phyloP scores from a whole-genome alignment of 2,113 vertebrate species.

The Hippolais icterina region DNA sequence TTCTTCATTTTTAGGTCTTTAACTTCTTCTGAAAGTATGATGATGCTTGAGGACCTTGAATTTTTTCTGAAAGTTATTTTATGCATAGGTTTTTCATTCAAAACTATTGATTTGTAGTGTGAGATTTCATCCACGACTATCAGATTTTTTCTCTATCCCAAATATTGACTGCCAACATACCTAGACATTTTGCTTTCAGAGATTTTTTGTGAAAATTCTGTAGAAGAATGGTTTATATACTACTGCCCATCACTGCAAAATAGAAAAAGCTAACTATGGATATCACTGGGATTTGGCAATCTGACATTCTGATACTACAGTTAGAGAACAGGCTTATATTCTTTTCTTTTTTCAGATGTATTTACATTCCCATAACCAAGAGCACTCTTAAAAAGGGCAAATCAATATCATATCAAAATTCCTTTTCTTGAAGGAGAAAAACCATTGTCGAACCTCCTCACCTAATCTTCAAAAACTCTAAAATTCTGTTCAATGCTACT shows the following conservation, averaged over 20 bases:
- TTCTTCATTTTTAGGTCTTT: not conserved
- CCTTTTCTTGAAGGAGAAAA: not conserved
- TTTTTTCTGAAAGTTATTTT: not conserved
- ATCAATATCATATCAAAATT: not conserved
- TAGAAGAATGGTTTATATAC: not conserved
- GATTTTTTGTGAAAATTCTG: not conserved
- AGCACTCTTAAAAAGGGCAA: not conserved
- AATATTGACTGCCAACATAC: not conserved
- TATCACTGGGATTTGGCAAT: not conserved
- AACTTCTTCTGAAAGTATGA: not conserved
- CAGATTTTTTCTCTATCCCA: not conserved
- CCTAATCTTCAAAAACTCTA: not conserved
- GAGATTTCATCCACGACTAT: not conserved
- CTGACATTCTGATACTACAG: not conserved
- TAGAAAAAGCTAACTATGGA: not conserved
- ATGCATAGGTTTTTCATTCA: not conserved
- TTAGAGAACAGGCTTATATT: not conserved
- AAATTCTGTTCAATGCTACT: not conserved
- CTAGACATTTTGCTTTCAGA: not conserved
- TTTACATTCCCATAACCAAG: not conserved
- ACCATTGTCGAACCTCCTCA: rapidly evolving
- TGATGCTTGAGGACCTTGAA: not conserved
- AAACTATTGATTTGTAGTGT: not conserved
- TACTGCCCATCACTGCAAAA: not conserved
- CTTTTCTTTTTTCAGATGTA: not conserved